phyloP scores from a whole-genome alignment of 2,888 invertebrate genomes.

The Clistopyga incitator region DNA sequence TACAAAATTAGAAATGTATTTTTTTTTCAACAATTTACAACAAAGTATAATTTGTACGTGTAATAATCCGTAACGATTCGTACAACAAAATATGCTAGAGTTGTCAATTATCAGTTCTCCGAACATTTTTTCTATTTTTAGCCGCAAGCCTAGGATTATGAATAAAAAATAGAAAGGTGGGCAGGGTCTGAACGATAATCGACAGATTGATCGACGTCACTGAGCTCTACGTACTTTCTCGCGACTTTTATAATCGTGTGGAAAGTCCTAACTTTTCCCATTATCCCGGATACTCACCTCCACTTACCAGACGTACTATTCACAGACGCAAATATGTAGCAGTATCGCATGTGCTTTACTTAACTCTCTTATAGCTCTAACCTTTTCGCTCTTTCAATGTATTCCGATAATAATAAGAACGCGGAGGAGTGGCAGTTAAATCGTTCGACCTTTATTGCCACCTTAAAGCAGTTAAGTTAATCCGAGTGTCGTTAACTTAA shows the following conservation, averaged over 20 bases:
- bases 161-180: constrained; percentile 45
- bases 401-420: constrained; percentile 68
- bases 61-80: too few relatives aligned
- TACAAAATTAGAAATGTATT: too few relatives aligned
- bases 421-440: constrained; percentile 81
- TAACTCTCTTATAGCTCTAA: constrained; percentile 29
- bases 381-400: constrained; percentile 47
- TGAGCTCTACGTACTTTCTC: constrained; percentile 43
- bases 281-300: constrained; percentile 74
- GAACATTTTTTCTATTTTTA: not conserved
- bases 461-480: constrained; percentile 84
- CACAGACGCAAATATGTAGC: constrained; percentile 58
- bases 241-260: constrained; percentile 69
- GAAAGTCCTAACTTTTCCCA: constrained; percentile 80
- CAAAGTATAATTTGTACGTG: too few relatives aligned
- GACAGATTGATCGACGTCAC: constrained; percentile 80
- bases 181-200: constrained; percentile 61
- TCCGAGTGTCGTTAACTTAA: constrained; percentile 77
- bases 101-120: not conserved
- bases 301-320: constrained; percentile 54
- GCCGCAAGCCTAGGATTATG: not conserved
- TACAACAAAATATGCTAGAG: not conserved
- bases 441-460: constrained; percentile 83
- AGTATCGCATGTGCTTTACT: constrained; percentile 55
- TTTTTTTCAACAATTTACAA: too few relatives aligned